Evolutionary conservation across 2,113 vertebrate species (phyloP).

Genomic region (Grus americana): DNA sequence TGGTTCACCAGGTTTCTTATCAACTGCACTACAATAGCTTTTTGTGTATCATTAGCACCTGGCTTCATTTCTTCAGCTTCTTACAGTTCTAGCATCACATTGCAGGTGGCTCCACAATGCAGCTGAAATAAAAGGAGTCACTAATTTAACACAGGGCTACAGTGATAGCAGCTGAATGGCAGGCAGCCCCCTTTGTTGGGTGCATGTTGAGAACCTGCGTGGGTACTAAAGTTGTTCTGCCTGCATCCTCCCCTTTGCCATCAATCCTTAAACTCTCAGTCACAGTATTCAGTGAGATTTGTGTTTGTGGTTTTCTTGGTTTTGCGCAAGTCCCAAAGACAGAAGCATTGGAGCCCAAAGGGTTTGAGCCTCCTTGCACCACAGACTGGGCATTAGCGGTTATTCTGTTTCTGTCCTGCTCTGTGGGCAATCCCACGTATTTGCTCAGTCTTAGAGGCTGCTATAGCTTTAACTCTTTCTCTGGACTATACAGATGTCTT

Average conservation of each 20-base stretch:
- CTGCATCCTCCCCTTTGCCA: not conserved
- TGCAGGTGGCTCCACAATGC: not conserved
- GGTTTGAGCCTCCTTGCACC: not conserved
- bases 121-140: not conserved
- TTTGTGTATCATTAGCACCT: not conserved
- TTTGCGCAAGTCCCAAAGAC: not conserved
- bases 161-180: not conserved
- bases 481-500: not conserved
- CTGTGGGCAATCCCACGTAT: not conserved
- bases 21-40: not conserved
- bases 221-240: not conserved
- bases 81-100: not conserved
- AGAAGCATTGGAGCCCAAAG: not conserved
- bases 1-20: not conserved
- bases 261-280: not conserved
- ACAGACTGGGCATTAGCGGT: not conserved
- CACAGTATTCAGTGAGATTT: not conserved
- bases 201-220: accelerated
- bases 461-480: not conserved
- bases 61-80: not conserved
- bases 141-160: not conserved
- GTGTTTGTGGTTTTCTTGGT: not conserved
- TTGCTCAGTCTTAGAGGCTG: not conserved
- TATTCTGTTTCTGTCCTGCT: not conserved
- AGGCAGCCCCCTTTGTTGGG: not conserved